Evolutionary conservation across 2,113 vertebrate species (phyloP).

Genomic region (Crotalus viridis): DNA sequence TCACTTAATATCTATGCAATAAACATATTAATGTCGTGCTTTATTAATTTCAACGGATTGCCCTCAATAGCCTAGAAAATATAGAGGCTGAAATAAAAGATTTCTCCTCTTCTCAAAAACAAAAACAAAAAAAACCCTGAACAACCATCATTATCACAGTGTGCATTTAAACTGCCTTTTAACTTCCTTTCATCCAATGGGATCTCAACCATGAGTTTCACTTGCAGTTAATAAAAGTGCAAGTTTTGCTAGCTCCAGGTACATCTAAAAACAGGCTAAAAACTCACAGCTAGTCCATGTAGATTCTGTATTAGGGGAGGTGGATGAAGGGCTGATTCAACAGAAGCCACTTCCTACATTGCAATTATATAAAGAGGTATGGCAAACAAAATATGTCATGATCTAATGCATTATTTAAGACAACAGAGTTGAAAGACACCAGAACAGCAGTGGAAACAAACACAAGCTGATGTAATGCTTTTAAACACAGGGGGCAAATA

Average conservation of each 20-base stretch:
- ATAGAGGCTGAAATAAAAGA: background rate
- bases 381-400: background rate
- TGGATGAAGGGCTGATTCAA: background rate
- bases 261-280: background rate
- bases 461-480: background rate
- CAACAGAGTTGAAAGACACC: background rate
- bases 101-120: background rate
- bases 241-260: background rate
- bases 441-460: background rate
- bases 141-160: background rate
- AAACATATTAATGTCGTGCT: background rate
- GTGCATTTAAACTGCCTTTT: background rate
- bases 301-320: background rate
- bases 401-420: background rate
- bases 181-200: background rate
- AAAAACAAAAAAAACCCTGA: background rate
- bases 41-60: background rate
- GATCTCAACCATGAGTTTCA: background rate
- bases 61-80: background rate
- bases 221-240: background rate
- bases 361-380: background rate
- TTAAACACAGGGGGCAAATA: background rate
- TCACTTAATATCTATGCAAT: background rate
- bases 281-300: background rate
- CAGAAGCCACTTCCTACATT: background rate